Evolutionary conservation across 2,113 vertebrate species (phyloP), one percentile per base, ranked within the genome.

Genomic region (Delphinapterus leucas): DNA sequence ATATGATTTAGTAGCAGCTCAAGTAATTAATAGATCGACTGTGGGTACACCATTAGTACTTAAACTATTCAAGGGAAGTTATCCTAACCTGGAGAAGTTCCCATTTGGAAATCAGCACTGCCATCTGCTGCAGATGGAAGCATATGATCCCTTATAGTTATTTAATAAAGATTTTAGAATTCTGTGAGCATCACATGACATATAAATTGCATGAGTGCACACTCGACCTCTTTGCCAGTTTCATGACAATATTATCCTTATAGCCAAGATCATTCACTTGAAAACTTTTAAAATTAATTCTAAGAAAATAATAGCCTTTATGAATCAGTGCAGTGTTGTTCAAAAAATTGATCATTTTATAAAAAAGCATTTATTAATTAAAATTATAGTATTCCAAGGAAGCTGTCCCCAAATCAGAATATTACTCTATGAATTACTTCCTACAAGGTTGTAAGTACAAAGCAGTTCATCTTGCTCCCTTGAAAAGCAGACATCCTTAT

Each of bases 1-100:
- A 96, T 88, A 93, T 15, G 31, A 88, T 96, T 93, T 94, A 96
- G 90, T 81, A 97, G 65, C 71, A 97, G 80, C 92, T 97, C 60
- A 96, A 96, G 65, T 92, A 93, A 97, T 97, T 97, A 97, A 96
- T 96, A 92, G 63, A 58, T 76, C 95, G 47, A 90, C 17, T 92
- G 12, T 87, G n/a, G n/a, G 36, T 92, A 44, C 36, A 81, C 1
- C 1, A 96, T 88, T 97, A 79, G 83, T 95, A 90, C 95, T 96
- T 97, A 96, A 90, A 93, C 44, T 90, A 79, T 71, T 96, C 87
- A 97, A 96, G 71, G 76, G 23, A 85, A 88, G 25, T 96, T 96
- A 80, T 94, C 31, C 15, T 58, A 76, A 90, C 74, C 28, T 95
- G 61, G 77, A 97, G 61, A 97, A 85, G 58, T 82, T 93, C 83